A percentile compares a stretch with the other conserved stretches of the same genome.
Conservation (phyloP, 2,113 vertebrate species). For the Bombycilla garrulus region DNA sequence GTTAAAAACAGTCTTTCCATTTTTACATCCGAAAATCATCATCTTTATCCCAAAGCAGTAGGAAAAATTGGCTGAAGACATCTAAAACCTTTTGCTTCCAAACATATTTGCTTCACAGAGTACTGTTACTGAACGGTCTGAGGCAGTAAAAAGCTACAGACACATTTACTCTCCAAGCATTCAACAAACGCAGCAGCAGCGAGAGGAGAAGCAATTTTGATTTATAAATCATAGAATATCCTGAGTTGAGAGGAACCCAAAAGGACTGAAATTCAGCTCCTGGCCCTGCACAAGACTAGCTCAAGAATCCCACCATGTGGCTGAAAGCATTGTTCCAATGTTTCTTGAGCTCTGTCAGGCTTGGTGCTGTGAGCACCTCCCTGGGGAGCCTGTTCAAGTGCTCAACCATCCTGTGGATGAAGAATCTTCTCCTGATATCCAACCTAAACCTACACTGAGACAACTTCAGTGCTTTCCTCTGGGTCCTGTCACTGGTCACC, state of each 20-base stretch:
- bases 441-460: neutral
- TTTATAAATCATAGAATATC: neutral
- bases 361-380: no score
- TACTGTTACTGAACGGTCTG: neutral
- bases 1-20: neutral
- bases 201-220: neutral
- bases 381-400: neutral
- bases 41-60: neutral
- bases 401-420: neutral
- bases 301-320: neutral
- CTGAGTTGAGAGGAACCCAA: neutral
- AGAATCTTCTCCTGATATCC: neutral
- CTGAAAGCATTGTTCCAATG: neutral
- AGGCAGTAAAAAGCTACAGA: neutral
- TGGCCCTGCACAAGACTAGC: neutral
- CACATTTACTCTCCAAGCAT: neutral
- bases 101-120: neutral
- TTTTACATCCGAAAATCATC: neutral
- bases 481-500: neutral
- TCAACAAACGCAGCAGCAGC: neutral
- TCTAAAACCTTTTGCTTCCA: neutral
- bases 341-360: neutral
- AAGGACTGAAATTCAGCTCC: neutral
- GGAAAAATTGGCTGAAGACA: neutral
- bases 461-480: neutral